Conservation (phyloP, 2,888 invertebrate species). For the Dichetophora obliterata region DNA sequence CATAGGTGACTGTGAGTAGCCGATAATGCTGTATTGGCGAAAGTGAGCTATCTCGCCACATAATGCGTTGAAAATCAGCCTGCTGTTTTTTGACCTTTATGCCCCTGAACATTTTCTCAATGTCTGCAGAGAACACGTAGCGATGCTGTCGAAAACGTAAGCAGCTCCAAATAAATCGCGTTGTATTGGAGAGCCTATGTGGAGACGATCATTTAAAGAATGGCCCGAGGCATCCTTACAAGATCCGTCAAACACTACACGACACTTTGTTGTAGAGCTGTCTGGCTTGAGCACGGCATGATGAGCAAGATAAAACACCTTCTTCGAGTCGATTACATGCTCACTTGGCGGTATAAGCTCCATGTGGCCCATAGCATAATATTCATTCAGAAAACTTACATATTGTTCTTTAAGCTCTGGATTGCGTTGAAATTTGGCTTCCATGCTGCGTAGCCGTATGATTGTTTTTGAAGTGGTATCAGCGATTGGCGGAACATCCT, state of each 20-base stretch:
- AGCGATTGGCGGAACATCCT: slow-evolving; percentile 27
- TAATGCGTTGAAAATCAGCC: no score
- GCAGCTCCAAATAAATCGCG: no score
- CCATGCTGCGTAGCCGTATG: slow-evolving; percentile 39
- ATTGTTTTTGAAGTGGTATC: slow-evolving; percentile 23
- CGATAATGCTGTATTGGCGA: no score
- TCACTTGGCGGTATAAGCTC: slow-evolving; percentile 29
- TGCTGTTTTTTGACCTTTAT: no score
- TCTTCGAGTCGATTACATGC: slow-evolving; percentile 15
- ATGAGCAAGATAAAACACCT: slow-evolving; percentile 47
- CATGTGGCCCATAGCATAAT: slow-evolving; percentile 46
- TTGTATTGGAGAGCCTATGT: no score
- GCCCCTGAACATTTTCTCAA: no score
- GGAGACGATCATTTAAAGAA: no score
- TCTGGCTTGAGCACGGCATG: slow-evolving; percentile 47
- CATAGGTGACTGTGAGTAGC: no score
- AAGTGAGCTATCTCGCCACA: no score
- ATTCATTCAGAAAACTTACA: slow-evolving; percentile 43
- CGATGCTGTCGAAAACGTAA: no score
- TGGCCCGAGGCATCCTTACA: slow-evolving; percentile 18
- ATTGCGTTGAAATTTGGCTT: slow-evolving; percentile 37
- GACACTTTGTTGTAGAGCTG: slow-evolving; percentile 42
- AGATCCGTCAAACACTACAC: slow-evolving; percentile 42
- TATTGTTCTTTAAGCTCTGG: slow-evolving; percentile 35
- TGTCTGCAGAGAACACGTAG: no score